Evolutionary conservation across 1,140 invertebrate genomes (phyloP).

Genomic region (Asbolus verrucosus): DNA sequence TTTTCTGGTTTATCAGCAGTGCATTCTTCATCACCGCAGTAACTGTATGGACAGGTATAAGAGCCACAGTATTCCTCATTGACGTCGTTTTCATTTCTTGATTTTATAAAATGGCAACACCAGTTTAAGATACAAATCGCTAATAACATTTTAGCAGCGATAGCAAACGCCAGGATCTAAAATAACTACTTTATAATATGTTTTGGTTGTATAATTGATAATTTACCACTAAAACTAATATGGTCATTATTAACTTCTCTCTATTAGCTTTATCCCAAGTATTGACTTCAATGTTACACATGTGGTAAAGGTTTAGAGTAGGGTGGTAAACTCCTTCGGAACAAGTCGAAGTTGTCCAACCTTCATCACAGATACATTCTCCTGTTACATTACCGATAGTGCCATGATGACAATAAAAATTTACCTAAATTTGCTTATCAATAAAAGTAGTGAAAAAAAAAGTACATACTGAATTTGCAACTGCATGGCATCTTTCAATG

Average conservation of each 20-base stretch:
- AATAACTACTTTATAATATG: neutral
- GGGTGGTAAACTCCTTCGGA: constrained; percentile 49
- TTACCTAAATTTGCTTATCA: constrained; percentile 44
- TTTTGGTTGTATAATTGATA: neutral
- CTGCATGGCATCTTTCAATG: neutral
- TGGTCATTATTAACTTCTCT: constrained; percentile 43
- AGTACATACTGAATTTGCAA: neutral
- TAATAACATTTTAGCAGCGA: too few relatives aligned
- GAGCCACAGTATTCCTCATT: constrained; percentile 6
- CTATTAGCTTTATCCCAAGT: constrained; percentile 52
- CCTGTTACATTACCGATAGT: constrained; percentile 53
- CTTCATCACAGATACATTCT: constrained; percentile 56
- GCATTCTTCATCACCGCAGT: constrained; percentile 1
- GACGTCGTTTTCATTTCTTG: neutral
- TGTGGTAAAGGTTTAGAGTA: constrained; percentile 56
- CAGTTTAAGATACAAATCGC: too few relatives aligned
- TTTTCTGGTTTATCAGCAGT: neutral
- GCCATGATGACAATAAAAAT: constrained; percentile 59
- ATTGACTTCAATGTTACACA: constrained; percentile 59
- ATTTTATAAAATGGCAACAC: constrained; percentile 15
- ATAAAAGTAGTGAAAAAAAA: constrained; percentile 5
- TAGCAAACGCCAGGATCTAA: constrained; percentile 26
- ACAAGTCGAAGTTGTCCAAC: constrained; percentile 57
- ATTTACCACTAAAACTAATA: constrained; percentile 44
- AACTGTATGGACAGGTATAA: neutral